Conservation (phyloP, 2,113 vertebrate species). For the Poeciliopsis occidentalis region DNA sequence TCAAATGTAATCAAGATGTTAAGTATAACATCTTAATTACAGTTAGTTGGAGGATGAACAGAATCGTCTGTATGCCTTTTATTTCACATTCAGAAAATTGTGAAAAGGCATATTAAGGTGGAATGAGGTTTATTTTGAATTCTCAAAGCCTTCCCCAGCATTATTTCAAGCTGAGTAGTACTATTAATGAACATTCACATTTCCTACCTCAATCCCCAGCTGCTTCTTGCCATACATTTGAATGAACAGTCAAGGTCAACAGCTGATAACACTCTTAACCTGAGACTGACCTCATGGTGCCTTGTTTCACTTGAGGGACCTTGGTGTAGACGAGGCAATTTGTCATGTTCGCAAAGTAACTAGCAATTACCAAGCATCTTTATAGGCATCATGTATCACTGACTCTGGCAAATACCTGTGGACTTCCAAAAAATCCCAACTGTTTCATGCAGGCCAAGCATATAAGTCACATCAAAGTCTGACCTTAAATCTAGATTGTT, state of each 20-base stretch:
- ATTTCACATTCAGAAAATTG: too few species aligned
- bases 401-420: conserved; percentile 63
- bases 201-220: conserved; percentile 31
- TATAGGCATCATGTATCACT: conserved; percentile 76
- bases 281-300: conserved; percentile 53
- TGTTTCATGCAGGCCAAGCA: conserved; percentile 67
- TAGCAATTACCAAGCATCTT: conserved; percentile 72
- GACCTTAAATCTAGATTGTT: conserved; percentile 51
- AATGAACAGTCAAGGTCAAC: conserved; percentile 72
- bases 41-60: too few species aligned
- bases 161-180: not conserved
- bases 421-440: conserved; percentile 62
- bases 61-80: too few species aligned
- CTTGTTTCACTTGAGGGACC: conserved; percentile 67
- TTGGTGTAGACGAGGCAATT: conserved; percentile 65
- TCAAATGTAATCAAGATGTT: too few species aligned
- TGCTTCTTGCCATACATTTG: conserved; percentile 25
- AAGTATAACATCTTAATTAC: too few species aligned
- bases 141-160: not conserved
- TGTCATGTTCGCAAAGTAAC: conserved; percentile 70
- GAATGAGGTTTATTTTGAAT: not conserved
- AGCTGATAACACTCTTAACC: conserved; percentile 69
- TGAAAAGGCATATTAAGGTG: too few species aligned
- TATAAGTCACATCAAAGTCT: conserved; percentile 49
- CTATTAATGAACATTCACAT: conserved; percentile 21